A percentile compares a stretch with the other conserved stretches of the same genome.
Conservation (phyloP, 2,797 vertebrate genomes). For the Chaenodraco wilsoni region DNA sequence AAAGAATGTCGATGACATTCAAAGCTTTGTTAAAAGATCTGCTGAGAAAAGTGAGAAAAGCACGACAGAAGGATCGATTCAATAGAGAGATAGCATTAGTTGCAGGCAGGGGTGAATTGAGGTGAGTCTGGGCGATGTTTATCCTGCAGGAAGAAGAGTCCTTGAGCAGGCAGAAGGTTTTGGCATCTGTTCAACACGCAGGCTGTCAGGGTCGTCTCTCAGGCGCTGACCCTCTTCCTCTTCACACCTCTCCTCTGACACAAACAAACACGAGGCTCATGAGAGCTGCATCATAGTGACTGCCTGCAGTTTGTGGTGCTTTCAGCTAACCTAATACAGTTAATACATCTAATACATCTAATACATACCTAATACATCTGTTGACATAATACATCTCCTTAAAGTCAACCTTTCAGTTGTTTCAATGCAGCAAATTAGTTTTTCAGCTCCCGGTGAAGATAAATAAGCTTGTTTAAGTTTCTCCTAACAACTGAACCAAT, state of each 20-base stretch:
- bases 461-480: neutral
- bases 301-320: neutral
- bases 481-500: neutral
- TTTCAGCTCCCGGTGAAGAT: neutral
- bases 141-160: slow-evolving; percentile 21
- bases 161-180: slow-evolving; percentile 53
- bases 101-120: slow-evolving; percentile 5
- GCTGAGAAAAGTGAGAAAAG: neutral
- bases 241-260: slow-evolving; percentile 11
- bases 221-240: slow-evolving; percentile 33
- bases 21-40: too few species aligned
- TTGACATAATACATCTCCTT: too few species aligned
- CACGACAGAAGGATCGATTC: neutral
- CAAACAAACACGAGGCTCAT: slow-evolving; percentile 9
- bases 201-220: slow-evolving; percentile 19
- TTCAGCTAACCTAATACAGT: too few species aligned
- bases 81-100: neutral
- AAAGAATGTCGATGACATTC: too few species aligned
- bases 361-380: too few species aligned
- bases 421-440: neutral
- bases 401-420: too few species aligned
- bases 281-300: neutral
- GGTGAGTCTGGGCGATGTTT: slow-evolving; percentile 10
- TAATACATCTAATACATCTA: too few species aligned
- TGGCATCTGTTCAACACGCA: slow-evolving; percentile 32